phyloP scores from a whole-genome alignment of 2,888 invertebrate species.

The Habroteleia sp. region DNA sequence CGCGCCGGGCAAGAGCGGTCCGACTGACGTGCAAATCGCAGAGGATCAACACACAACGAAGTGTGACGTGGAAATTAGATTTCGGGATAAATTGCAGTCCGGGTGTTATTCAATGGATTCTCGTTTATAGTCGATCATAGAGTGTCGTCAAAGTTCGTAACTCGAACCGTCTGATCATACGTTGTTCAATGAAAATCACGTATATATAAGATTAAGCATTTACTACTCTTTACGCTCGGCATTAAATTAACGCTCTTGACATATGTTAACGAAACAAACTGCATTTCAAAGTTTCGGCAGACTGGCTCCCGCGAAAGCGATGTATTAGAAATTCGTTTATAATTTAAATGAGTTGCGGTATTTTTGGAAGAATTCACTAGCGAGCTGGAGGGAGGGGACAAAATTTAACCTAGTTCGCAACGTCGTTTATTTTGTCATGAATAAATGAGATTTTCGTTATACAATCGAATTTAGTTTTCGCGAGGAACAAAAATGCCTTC shows the following conservation, averaged over 20 bases:
- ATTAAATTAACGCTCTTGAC: conserved; percentile 5
- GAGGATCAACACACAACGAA: conserved; percentile 56
- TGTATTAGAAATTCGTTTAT: conserved; percentile 14
- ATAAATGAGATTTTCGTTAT: conserved; percentile 5
- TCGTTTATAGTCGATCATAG: conserved; percentile 63
- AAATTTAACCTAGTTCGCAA: conserved; percentile 1
- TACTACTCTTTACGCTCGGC: not conserved
- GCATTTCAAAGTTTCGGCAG: conserved; percentile 14
- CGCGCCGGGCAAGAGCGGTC: conserved; percentile 40
- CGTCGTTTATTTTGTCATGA: not conserved
- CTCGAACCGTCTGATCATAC: conserved; percentile 32
- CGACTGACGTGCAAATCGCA: conserved; percentile 60
- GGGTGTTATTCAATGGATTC: conserved; percentile 57
- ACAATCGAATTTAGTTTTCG: not conserved
- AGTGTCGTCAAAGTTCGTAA: conserved; percentile 51
- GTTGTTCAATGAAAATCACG: conserved; percentile 30
- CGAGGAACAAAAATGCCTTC: not conserved
- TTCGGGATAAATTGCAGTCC: conserved; percentile 58
- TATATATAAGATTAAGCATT: conserved; percentile 30
- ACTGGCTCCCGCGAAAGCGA: not conserved
- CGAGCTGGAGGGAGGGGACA: not conserved
- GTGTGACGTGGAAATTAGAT: conserved; percentile 63
- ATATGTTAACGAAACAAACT: conserved; percentile 31
- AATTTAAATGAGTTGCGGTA: conserved; percentile 16
- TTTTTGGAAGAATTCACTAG: conserved; percentile 2